Evolutionary conservation across 2,113 vertebrate species (phyloP), one percentile per base, ranked within the genome.

Genomic region (Nesospiza acunhae): DNA sequence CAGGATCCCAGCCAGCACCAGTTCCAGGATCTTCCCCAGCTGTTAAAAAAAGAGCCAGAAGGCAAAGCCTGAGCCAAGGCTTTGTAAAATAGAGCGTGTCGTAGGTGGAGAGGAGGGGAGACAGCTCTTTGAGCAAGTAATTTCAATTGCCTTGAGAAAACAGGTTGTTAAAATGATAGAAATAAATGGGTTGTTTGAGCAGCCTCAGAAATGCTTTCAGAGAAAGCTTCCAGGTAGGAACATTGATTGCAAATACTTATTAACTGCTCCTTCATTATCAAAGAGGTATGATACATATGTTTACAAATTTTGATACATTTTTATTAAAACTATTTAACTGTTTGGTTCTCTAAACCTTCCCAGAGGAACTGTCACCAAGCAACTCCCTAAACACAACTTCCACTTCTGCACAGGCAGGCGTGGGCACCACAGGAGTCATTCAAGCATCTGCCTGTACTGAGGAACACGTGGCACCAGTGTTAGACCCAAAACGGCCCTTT

Each of bases 241-340:
- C 15, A 21, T 59, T 90, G 95, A 89, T 89, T 92, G 89, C 83
- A 96, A 96, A 96, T 81, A 84, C 72, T 90, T 95, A 95, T 89
- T 94, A 95, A 86, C 68, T 31, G 56, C 56, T 93, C 55, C 73
- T 84, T 90, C 86, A 68, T 94, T 86, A 90, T 70, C 83, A 59
- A 74, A 95, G 90, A 37, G 64, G 92, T 67, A 47, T 31, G 30
- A 95, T 93, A 86, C 35, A 37, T 67, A 67, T 75, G 96, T 93
- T 95, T 93, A 96, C 89, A 89, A 87, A 84, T 90, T 93, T 75
- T 87, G 64, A 90, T 92, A 60, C 4, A 0, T 55, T 92, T 97
- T 92, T 89, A 93, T 93, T 93, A 96, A 87, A 63, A 33, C 56
- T 24, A 31, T 47, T 92, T 78, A 84, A 81, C 64, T 46, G 39